Evolutionary conservation across 2,797 vertebrate genomes (phyloP).

Genomic region (Pseudocheirus occidentalis): DNA sequence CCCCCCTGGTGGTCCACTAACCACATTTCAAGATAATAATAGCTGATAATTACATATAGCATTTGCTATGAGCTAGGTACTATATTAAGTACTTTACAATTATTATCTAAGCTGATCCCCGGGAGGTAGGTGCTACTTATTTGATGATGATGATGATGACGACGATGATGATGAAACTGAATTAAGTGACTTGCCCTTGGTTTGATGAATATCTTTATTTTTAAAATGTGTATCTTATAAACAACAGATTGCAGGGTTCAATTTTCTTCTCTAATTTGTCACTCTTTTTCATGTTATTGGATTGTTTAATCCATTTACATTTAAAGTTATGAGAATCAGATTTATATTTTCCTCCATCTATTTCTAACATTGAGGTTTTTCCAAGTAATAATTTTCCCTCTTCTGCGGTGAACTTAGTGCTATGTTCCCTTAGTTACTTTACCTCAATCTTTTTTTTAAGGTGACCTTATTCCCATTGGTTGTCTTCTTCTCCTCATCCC

Average conservation of each 20-base stretch:
- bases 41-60: background rate
- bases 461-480: background rate
- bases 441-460: background rate
- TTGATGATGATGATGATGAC: background rate
- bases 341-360: background rate
- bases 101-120: background rate
- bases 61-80: background rate
- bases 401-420: background rate
- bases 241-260: background rate
- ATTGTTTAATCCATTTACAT: background rate
- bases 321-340: no score
- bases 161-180: background rate
- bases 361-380: background rate
- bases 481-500: background rate
- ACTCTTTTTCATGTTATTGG: background rate
- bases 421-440: background rate
- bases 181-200: background rate
- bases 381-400: background rate
- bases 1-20: conserved; percentile 24
- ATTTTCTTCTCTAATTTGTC: background rate
- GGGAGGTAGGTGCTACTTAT: background rate
- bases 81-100: background rate
- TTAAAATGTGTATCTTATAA: background rate
- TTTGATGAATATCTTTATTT: background rate
- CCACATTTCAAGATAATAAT: conserved; percentile 21